Evolutionary conservation across 2,888 invertebrate genomes (phyloP), one percentile per base, ranked within the genome.

Genomic region (Coremacera marginata): DNA sequence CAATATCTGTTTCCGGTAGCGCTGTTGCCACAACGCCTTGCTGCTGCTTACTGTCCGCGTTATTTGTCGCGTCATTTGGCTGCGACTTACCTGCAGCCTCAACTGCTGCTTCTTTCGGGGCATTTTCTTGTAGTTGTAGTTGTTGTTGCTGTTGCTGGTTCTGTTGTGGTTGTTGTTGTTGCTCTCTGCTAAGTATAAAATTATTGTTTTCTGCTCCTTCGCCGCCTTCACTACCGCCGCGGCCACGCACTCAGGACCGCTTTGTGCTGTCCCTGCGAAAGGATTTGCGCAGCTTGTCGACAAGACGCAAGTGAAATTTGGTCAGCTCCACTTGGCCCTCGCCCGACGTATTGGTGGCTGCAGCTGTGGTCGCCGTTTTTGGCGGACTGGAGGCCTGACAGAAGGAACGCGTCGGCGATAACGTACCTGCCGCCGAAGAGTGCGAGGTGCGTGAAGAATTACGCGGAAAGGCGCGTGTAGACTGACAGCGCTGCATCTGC

Each of bases 261-360:
- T 88, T 88, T 62, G 84, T 83, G 67, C 83, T 87, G 77, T 89
- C 89, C 86, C 88, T 89, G 81, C 92, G 91, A 86, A 94, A 89
- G 79, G 94, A 93, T 80, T 92, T 91, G 87, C 94, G 93, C 83
- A 94, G 88, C 87, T 94, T 94, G 87, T 94, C 94, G 79, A 94
- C 92, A 81, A 94, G 89, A 57, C 94, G 91, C 84, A 91, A 92
- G 89, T 94, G 94, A 85, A 94, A 94, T 89, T 94, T 94, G 86
- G 93, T 93, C 25, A 94, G 88, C 80, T 93, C 94, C 78, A 90
- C 91, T 70, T 92, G 90, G 44, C 92, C 92, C 75, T 60, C 22
- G 63, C 49, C 68, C 75, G 63, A 44, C 77, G 76, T 80, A 72
- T 76, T 77, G 78, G 65, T 75, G 51, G 83, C 81, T 16, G 82